phyloP scores from a whole-genome alignment of 1,140 invertebrate species.

The Oncopodura yosiiana region DNA sequence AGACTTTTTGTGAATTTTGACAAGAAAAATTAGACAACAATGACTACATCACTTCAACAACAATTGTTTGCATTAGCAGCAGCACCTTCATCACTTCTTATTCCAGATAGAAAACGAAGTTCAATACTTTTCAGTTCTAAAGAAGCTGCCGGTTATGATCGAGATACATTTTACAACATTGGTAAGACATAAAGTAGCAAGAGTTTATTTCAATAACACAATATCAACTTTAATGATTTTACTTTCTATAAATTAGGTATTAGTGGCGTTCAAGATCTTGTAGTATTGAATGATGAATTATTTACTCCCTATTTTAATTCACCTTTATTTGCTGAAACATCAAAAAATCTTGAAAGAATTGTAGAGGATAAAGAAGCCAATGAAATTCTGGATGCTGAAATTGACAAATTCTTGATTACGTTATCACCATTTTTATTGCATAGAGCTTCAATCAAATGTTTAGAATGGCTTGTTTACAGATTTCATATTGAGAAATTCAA shows the following conservation, averaged over 20 bases:
- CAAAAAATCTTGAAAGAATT: slow-evolving; percentile 65
- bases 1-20: too few relatives aligned
- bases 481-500: slow-evolving; percentile 84
- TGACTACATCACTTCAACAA: slow-evolving; percentile 26
- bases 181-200: slow-evolving; percentile 44
- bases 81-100: slow-evolving; percentile 63
- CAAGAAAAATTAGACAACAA: slow-evolving; percentile 7
- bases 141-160: slow-evolving; percentile 74
- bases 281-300: slow-evolving; percentile 50
- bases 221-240: background rate
- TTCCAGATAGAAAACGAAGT: slow-evolving; percentile 54
- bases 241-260: slow-evolving; percentile 41
- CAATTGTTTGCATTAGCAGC: slow-evolving; percentile 69
- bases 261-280: slow-evolving; percentile 72
- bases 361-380: slow-evolving; percentile 66
- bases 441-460: slow-evolving; percentile 69
- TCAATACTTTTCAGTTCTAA: slow-evolving; percentile 80
- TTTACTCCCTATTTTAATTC: slow-evolving; percentile 64
- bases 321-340: slow-evolving; percentile 59
- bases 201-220: background rate
- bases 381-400: slow-evolving; percentile 58
- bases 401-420: slow-evolving; percentile 68
- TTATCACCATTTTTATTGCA: slow-evolving; percentile 79
- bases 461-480: slow-evolving; percentile 86
- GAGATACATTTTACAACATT: slow-evolving; percentile 70